Evolutionary conservation across 2,888 invertebrate species (phyloP).

Genomic region (Leptopilina myrica): DNA sequence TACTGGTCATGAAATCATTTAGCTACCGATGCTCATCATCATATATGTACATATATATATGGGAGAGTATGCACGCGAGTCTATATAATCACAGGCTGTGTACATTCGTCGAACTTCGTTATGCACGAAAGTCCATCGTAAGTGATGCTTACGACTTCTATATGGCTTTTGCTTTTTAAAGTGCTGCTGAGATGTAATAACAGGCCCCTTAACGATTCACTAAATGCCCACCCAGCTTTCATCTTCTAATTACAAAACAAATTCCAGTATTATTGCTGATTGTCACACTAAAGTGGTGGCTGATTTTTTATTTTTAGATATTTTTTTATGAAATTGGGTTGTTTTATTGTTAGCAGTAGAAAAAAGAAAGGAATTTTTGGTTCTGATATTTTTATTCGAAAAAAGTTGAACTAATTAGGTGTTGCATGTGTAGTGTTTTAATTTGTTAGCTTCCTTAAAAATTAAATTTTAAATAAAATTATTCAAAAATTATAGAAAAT

Average conservation of each 20-base stretch:
- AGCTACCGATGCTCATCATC: slow-evolving; percentile 31
- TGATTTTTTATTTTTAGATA: background rate
- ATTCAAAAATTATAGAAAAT: too few species aligned
- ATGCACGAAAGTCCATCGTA: slow-evolving; percentile 34
- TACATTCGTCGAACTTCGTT: slow-evolving; percentile 36
- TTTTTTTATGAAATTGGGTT: too few species aligned
- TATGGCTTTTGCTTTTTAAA: slow-evolving; percentile 7
- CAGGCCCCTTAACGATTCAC: slow-evolving; percentile 28
- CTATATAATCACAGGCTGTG: slow-evolving; percentile 35
- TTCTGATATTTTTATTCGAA: too few species aligned
- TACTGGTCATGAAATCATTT: slow-evolving; percentile 41
- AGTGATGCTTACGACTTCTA: slow-evolving; percentile 15
- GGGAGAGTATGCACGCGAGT: slow-evolving; percentile 9
- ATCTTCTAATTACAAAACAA: slow-evolving; percentile 27
- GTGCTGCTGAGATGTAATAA: slow-evolving; percentile 27
- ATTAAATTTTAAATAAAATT: too few species aligned
- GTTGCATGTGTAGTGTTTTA: too few species aligned
- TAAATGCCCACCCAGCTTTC: slow-evolving; percentile 35
- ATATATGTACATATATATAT: background rate
- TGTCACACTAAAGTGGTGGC: background rate
- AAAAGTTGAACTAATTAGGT: too few species aligned
- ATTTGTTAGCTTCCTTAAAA: too few species aligned
- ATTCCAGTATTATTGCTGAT: background rate
- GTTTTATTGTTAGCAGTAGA: too few species aligned
- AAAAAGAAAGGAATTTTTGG: too few species aligned